Evolutionary conservation across 1,140 invertebrate genomes (phyloP), one percentile per base, ranked within the genome.

Genomic region (Oedothorax gibbosus): DNA sequence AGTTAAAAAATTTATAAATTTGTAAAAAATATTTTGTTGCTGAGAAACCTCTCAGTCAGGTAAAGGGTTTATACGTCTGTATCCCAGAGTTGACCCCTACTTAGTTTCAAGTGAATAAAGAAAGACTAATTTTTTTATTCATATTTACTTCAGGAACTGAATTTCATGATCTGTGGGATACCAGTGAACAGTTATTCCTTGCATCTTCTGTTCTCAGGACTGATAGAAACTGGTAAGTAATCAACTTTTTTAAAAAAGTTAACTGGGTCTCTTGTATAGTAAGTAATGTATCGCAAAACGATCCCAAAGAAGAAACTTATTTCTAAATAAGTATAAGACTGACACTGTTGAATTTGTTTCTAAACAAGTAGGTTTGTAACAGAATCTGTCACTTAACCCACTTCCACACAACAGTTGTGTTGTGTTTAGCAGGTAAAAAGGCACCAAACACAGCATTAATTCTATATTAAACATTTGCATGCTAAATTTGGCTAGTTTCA

Each of bases 151-250:
- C 15, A 82, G 80, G 68, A 18, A 66, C 11, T 14, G 81, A 76
- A 35, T 82, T 35, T 50, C 97, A 95, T 49, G 96, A 97, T 88
- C 93, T 93, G 50, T 98, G 97, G 97, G 95, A 94, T 51, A 93
- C 93, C 0, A 91, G 94, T 18, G 97, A 98, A 88, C 94, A 96
- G 88, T 88, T 98, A 86, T 95, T 94, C 87, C 89, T 98, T 60
- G 96, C 96, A 0, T 96, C 95, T 2, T 94, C 96, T 35, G 96
- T 98, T 0, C 91, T 94, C 2, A 93, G 95, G 88, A 96, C 94
- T 90, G 96, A 98, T 90, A 96, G 97, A 90, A 98, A 98, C 89
- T 98, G 96, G 96, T 92, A 89, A 87, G 87, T 60, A 14, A 14
- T n/a, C 5, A n/a, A 60, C 9, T 60, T 60, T 14, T 12, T 60